Conservation (phyloP, 2,113 vertebrate genomes). For the Tychaedon coryphoeus region DNA sequence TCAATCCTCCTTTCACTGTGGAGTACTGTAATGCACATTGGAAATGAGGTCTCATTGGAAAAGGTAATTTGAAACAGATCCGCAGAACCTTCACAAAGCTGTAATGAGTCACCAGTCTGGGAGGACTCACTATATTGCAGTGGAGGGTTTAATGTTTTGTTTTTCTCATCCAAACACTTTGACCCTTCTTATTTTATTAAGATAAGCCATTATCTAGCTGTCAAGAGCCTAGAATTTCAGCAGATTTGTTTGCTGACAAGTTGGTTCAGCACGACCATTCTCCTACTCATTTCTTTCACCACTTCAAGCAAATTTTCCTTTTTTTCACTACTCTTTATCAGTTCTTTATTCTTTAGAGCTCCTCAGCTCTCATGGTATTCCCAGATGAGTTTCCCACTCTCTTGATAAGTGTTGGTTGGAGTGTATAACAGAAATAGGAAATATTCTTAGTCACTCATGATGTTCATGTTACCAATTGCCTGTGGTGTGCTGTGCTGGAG, state of each 20-base stretch:
- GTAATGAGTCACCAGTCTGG: slow-evolving; percentile 45
- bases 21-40: slow-evolving; percentile 28
- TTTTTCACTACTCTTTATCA: neutral
- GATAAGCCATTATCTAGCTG: slow-evolving; percentile 61
- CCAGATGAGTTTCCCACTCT: neutral
- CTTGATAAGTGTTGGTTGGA: neutral
- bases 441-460: neutral
- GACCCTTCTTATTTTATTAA: slow-evolving; percentile 60
- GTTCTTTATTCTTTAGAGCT: neutral
- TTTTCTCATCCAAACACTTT: slow-evolving; percentile 44
- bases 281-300: slow-evolving; percentile 3
- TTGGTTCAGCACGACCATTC: neutral
- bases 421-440: neutral
- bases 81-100: slow-evolving; percentile 22
- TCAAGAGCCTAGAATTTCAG: slow-evolving; percentile 29
- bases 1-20: slow-evolving; percentile 45
- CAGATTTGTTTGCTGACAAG: slow-evolving; percentile 30
- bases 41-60: slow-evolving; percentile 62
- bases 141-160: slow-evolving; percentile 54
- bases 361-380: neutral
- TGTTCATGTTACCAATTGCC: neutral
- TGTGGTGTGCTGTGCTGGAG: neutral
- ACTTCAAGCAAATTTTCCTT: neutral
- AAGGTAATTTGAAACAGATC: slow-evolving; percentile 61
- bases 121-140: slow-evolving; percentile 26